Conservation (phyloP, 2,113 vertebrate species). For the Eurystomus gularis region DNA sequence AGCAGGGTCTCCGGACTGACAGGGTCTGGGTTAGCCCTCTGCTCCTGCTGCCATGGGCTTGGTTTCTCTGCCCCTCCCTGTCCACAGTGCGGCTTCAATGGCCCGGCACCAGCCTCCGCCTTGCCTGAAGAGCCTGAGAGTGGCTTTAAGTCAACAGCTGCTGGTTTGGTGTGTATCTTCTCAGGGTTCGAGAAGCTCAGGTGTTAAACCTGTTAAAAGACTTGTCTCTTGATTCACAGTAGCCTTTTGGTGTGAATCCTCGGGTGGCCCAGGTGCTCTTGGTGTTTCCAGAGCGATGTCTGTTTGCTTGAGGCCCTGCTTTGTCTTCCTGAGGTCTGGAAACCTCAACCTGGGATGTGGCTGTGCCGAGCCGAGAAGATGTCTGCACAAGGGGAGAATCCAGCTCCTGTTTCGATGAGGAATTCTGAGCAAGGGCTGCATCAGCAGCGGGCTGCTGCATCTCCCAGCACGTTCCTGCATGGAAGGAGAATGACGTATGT, state of each 20-base stretch:
- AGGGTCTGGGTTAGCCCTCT: neutral
- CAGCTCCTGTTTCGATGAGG: neutral
- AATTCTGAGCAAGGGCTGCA: neutral
- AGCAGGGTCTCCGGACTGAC: too few species aligned
- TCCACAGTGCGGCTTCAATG: accelerated
- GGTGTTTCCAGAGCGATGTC: neutral
- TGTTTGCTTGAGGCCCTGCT: neutral
- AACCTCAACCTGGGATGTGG: neutral
- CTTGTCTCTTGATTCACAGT: accelerated
- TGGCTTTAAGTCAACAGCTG: neutral
- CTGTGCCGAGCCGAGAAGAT: neutral
- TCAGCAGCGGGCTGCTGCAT: accelerated
- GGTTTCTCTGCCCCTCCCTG: neutral
- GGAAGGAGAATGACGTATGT: neutral
- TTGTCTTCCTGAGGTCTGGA: neutral
- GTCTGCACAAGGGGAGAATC: neutral
- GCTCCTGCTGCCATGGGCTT: neutral
- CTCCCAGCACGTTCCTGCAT: accelerated
- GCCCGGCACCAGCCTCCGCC: neutral
- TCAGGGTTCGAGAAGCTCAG: neutral
- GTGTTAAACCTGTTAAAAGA: neutral
- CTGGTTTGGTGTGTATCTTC: accelerated
- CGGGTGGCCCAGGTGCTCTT: neutral
- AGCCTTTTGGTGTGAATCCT: neutral
- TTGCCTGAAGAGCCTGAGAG: neutral